These are phyloP conservation scores for Trochalopteron elliotii DNA, from an alignment of 2,113 vertebrate species.

Conservation along the genomic window DNA sequence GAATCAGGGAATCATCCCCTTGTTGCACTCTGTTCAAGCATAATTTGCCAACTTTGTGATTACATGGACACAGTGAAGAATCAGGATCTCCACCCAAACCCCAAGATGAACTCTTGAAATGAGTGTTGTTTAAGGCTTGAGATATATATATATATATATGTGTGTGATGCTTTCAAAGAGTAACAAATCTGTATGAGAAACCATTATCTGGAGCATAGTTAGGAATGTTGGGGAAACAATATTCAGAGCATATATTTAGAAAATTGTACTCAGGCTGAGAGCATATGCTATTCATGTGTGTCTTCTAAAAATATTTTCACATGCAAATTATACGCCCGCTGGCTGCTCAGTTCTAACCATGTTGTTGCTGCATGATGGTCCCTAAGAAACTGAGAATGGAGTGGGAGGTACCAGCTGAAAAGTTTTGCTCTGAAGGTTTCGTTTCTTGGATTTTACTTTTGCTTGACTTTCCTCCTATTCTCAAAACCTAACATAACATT, in stretches of 20 bases:
- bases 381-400: background rate
- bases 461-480: background rate
- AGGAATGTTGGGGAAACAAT: background rate
- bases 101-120: background rate
- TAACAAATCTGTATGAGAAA: background rate
- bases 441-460: background rate
- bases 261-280: background rate
- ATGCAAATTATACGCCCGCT: background rate
- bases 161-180: background rate
- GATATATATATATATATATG: background rate
- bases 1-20: background rate
- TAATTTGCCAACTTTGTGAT: background rate
- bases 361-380: background rate
- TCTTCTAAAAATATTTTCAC: conserved; percentile 49
- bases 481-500: background rate
- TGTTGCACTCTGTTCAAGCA: background rate
- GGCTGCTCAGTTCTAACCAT: background rate
- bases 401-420: conserved; percentile 11
- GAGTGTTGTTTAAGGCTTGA: background rate
- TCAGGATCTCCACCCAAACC: background rate
- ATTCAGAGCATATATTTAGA: background rate
- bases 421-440: background rate
- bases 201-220: background rate
- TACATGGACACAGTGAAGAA: background rate
- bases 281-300: conserved; percentile 29